Base-by-base conservation (phyloP, 2,888 invertebrate species). In the Eupithecia dodoneata region DNA sequence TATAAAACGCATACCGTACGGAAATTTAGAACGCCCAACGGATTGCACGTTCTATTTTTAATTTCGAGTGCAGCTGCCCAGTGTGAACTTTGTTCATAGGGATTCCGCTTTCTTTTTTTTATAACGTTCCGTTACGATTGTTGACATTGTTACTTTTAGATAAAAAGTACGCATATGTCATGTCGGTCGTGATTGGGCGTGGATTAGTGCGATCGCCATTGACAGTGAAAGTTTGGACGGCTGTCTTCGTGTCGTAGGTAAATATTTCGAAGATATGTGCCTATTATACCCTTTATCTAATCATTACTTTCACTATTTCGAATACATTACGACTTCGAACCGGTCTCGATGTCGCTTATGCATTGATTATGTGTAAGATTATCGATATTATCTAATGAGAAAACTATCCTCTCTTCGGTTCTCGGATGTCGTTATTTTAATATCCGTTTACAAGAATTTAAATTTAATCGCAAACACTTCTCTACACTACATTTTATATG, bases 11-110 rank as follows among this genome's bases (percentile, higher is more conserved):
- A 92, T 93, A 90, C 93, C 93, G 91, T 91, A 91, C 91, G 88
- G 91, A 93, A 90, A 94, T 94, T 93, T 94, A 93, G 94, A 93
- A 89, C 94, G 88, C 88, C 91, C 90, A 92, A 92, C 93, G 92
- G 91, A 93, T 92, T 93, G 93, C 93, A 90, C 87, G 91, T 89
- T 90, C 93, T 93, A 92, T 89, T 89, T 93, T 91, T 93, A 92
- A 90, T 87, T 82, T 83, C 86, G 88, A 91, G 87, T 92, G 94
- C 94, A 94, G 93, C 93, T 94, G 93, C 94, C 66, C 90, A 88
- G 90, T 87, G 89, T 92, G 91, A 93, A 93, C 93, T 93, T 93
- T 93, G 92, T 88, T 87, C 88, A 87, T 88, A 88, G 89, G 91
- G 90, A 89, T 88, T 88, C 89, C 89, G 86, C 87, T 88, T 89